Conservation (phyloP, 2,113 vertebrate genomes). For the Malurus elegans region DNA sequence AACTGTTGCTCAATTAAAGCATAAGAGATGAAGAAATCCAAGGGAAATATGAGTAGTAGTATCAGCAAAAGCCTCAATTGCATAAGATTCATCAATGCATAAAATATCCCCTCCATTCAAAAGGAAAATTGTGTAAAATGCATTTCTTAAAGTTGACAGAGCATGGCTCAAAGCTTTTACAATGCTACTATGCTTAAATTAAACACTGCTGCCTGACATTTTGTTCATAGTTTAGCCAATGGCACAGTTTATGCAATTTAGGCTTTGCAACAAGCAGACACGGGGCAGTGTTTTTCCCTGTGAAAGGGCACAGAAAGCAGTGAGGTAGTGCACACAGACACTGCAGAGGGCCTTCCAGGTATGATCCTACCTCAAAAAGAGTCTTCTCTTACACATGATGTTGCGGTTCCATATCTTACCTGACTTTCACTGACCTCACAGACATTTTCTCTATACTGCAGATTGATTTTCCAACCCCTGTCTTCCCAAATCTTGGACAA, state of each 20-base stretch:
- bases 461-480: neutral
- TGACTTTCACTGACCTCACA: neutral
- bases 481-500: neutral
- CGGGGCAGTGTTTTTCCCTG: neutral
- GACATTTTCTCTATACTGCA: neutral
- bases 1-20: neutral
- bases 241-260: neutral
- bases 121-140: neutral
- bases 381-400: neutral
- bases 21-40: neutral
- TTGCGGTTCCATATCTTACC: neutral
- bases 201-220: neutral
- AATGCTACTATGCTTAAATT: neutral
- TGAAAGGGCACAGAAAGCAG: neutral
- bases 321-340: rapidly evolving
- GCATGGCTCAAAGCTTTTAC: neutral
- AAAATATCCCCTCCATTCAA: neutral
- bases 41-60: neutral
- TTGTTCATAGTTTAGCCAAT: neutral
- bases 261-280: neutral
- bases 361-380: neutral
- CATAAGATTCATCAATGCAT: neutral
- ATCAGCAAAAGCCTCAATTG: neutral
- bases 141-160: neutral
- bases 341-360: neutral